These are phyloP conservation scores for Zaprionus lineosus DNA, from an alignment of 2,888 invertebrate species.

Conservation along the genomic window DNA sequence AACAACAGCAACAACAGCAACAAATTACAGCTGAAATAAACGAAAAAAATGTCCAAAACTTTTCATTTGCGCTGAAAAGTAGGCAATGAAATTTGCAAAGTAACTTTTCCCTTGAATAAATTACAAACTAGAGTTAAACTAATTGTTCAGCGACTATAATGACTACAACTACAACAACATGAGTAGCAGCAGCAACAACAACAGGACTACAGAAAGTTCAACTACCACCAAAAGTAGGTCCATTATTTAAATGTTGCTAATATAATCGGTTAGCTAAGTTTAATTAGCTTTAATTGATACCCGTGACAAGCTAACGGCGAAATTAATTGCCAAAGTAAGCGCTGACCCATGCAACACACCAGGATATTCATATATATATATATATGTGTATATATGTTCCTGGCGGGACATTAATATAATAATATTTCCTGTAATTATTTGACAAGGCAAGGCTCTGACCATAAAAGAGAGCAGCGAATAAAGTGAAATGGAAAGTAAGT, in stretches of 20 bases:
- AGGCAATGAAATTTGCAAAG: conserved; percentile 34
- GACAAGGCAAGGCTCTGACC: conserved; percentile 37
- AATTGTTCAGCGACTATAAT: too few relatives aligned
- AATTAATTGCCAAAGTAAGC: conserved; percentile 16
- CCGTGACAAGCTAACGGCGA: conserved; percentile 57
- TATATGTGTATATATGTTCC: not conserved
- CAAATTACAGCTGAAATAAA: too few relatives aligned
- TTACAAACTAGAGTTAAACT: too few relatives aligned
- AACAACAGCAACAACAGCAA: too few relatives aligned
- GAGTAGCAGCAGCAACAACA: too few relatives aligned
- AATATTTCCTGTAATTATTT: conserved; percentile 50
- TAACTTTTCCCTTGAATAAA: not conserved
- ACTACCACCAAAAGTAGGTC: too few relatives aligned
- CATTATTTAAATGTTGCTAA: too few relatives aligned
- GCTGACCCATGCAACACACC: not conserved
- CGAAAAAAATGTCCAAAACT: too few relatives aligned
- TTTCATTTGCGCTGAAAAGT: conserved; percentile 11
- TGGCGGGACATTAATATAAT: conserved; percentile 32
- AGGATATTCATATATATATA: not conserved
- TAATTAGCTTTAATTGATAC: conserved; percentile 45
- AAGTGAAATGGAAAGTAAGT: too few relatives aligned
- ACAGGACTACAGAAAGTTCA: too few relatives aligned
- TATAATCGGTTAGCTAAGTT: conserved; percentile 3
- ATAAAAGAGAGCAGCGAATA: too few relatives aligned
- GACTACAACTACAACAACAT: too few relatives aligned